Evolutionary conservation across 2,113 vertebrate species (phyloP), one percentile per base, ranked within the genome.

Genomic region (Willisornis vidua): DNA sequence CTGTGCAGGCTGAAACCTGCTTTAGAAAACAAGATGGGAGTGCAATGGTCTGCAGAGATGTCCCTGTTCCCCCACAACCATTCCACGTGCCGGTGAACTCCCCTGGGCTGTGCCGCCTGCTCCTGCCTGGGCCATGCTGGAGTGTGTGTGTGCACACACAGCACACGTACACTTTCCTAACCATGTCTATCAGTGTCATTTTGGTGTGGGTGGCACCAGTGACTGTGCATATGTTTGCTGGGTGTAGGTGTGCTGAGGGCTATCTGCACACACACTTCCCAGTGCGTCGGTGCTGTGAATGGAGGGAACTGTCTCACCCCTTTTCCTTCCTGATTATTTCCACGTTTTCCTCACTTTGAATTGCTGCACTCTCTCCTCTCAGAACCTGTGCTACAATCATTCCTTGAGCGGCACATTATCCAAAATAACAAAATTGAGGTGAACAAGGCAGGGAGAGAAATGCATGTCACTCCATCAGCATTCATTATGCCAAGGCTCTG

Each of bases 381-480:
- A 37, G 76, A 26, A 49, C 29, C 52, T 63, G 29, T 17, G 3
- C 22, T 46, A 52, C 3, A 29, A 46, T 29, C 3, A 0, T 93
- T 79, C 68, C 75, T 87, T 54, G 46, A 78, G 88, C 24, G 16
- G 29, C 82, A 31, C 45, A 39, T 96, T 83, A 58, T 87, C 75
- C 68, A 46, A 82, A 96, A 93, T 52, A 93, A 93, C 57, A 95
- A 93, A 96, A 93, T 10, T 61, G 73, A 94, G 82, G 58, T 95
- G 89, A 94, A 78, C n/a, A 51, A 94, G 68, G 29, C 39, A 90
- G 82, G 76, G 63, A 96, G 66, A 95, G 67, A 79, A 85, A 85
- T 6, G 26, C 65, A 16, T 19, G 73, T 63, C 51, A 74, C 61
- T 71, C 87, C 83, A 79, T 87, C 94, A 94, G 52, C 76, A 94